These are phyloP conservation scores for Coluber constrictor DNA, from an alignment of 2,797 vertebrate genomes.

Conservation along the genomic window DNA sequence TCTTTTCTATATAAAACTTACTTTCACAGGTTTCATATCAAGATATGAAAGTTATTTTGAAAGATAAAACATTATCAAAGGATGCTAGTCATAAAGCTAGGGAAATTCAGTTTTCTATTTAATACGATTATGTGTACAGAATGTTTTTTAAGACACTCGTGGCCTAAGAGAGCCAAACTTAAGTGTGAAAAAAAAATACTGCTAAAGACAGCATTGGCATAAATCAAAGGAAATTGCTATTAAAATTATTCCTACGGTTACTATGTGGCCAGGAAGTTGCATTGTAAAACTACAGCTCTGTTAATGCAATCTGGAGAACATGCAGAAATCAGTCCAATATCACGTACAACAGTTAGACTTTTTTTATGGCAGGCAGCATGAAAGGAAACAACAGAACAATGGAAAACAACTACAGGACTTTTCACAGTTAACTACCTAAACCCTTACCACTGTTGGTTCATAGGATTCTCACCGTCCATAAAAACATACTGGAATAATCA, in stretches of 20 bases:
- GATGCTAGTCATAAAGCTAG: background rate
- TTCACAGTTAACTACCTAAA: background rate
- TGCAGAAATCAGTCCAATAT: background rate
- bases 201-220: background rate
- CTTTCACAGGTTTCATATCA: background rate
- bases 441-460: background rate
- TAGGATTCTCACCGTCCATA: background rate
- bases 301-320: background rate
- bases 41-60: background rate
- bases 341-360: background rate
- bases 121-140: background rate
- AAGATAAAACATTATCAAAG: background rate
- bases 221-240: background rate
- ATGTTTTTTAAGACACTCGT: background rate
- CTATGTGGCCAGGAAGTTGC: background rate
- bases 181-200: background rate
- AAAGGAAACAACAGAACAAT: background rate
- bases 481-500: background rate
- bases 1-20: background rate
- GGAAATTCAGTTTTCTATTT: background rate
- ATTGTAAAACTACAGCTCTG: background rate
- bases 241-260: background rate
- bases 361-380: background rate
- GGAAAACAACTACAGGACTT: background rate
- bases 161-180: background rate